Evolutionary conservation across 2,113 vertebrate species (phyloP), one percentile per base, ranked within the genome.

Genomic region (Catharus minimus): DNA sequence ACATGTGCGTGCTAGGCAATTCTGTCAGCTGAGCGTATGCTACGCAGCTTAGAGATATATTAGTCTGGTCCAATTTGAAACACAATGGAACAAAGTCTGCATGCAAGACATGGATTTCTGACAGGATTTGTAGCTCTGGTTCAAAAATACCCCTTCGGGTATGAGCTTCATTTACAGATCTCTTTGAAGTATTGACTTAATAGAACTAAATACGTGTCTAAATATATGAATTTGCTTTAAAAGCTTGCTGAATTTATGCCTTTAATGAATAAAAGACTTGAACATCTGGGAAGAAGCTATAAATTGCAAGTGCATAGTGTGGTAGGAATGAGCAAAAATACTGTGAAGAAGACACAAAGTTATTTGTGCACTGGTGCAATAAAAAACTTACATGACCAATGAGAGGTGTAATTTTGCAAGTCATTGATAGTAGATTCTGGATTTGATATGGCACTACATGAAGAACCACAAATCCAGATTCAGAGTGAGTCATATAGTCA

Each of bases 171-270:
- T 92, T 88, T 90, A 88, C 88, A 86, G 50, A 92, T 90, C 33
- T 55, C 90, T 95, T 95, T 96, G 93, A 95, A 94, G 73, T 88
- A 84, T 62, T 88, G 49, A 81, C 33, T 92, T 86, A 58, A 64
- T 66, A 67, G 65, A 94, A 65, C 53, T 88, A 90, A 94, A 91
- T 72, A 57, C 15, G 17, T 68, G 69, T 74, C 93, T 94, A 92
- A 94, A 90, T 83, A 64, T 43, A 88, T 38, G 57, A 81, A 75
- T 86, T 75, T 82, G 15, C 60, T 78, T 86, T 83, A 82, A 90
- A 90, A 56, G 5, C 73, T 84, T 78, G 33, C 14, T 67, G 86
- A 86, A 96, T 90, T 81, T 88, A 75, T 65, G 84, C 6, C 57
- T 94, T 81, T 82, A 81, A 84, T 82, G 44, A 89, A 72, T 75